Base-by-base conservation (phyloP, 2,113 vertebrate genomes). In the Glaucomys volans region DNA sequence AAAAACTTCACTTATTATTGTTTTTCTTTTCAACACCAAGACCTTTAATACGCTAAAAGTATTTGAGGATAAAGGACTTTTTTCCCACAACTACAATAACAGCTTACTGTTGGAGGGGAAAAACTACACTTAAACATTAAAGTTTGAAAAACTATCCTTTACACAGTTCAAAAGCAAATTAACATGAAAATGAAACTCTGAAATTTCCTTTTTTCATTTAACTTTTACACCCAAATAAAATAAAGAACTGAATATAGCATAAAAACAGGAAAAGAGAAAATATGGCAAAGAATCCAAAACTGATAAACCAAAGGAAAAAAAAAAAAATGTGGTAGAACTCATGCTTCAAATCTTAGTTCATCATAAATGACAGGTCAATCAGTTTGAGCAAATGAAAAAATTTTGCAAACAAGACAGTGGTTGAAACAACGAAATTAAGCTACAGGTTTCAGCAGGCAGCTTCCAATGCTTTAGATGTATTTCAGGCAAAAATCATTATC, bases 291-390 rank as follows among this genome's bases (percentile, higher is more conserved):
- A 94, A 47, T 81, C 64, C 81, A 88, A 95, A 92, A 52, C 97
- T 98, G 89, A 97, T 96, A 97, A 97, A 97, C 98, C 75, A 98
- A 96, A 12, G 6, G 35, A 86, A 52, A 93, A 24, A 93, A 52
- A 93, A 24, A 93, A 40, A 95, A 93, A 97, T 96, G 10, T 2
- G 47, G 94, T n/a, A 95, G 98, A 98, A 97, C 87, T 97, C 87
- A 87, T 71, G 96, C 88, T 98, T 98, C 96, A 95, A 37, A n/a
- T 93, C 96, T 98, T 98, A 97, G 75, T 88, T 98, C 96, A 98
- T 98, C 94, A 97, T 80, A 98, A 98, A 98, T 97, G 98, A 98
- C 98, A 98, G 97, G 97, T 98, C 98, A 99, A 98, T 99, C 98
- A 98, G 95, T 98, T 97, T 97, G 16, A 97, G 62, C 90, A 98